Conservation (phyloP, 2,113 vertebrate species). For the Pteruthius melanotis region DNA sequence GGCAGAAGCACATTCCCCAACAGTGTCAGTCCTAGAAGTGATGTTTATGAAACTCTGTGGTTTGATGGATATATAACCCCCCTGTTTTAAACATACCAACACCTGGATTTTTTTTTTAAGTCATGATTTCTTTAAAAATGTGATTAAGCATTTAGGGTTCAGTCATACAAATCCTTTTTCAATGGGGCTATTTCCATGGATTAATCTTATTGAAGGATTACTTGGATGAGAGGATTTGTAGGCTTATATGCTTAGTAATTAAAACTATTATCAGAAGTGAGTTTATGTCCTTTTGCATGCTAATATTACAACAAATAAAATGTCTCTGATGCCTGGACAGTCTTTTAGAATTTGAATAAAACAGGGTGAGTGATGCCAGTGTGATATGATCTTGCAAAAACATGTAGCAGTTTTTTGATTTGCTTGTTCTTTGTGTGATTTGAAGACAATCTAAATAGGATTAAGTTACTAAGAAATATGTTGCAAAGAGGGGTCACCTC, state of each 20-base stretch:
- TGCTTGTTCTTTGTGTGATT: constrained; percentile 35
- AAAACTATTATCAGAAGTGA: constrained; percentile 28
- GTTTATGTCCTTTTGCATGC: neutral
- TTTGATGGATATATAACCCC: neutral
- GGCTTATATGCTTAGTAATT: constrained; percentile 48
- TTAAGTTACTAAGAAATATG: constrained; percentile 65
- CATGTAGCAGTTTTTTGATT: constrained; percentile 10
- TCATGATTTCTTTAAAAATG: constrained; percentile 1
- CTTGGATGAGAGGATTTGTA: constrained; percentile 10
- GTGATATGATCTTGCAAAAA: constrained; percentile 47
- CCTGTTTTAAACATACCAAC: neutral
- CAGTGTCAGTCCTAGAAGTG: neutral
- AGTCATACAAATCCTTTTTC: constrained; percentile 11
- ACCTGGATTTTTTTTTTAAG: neutral
- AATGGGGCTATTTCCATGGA: neutral
- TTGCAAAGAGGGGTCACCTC: neutral
- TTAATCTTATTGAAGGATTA: constrained; percentile 48
- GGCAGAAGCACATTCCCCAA: neutral
- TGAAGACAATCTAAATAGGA: constrained; percentile 54
- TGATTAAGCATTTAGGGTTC: constrained; percentile 18
- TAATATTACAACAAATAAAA: neutral
- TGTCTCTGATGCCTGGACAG: neutral
- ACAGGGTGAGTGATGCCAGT: neutral
- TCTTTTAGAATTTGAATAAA: neutral
- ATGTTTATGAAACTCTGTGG: neutral